Conservation (phyloP, 2,888 invertebrate genomes). For the Parnassius mnemosyne region DNA sequence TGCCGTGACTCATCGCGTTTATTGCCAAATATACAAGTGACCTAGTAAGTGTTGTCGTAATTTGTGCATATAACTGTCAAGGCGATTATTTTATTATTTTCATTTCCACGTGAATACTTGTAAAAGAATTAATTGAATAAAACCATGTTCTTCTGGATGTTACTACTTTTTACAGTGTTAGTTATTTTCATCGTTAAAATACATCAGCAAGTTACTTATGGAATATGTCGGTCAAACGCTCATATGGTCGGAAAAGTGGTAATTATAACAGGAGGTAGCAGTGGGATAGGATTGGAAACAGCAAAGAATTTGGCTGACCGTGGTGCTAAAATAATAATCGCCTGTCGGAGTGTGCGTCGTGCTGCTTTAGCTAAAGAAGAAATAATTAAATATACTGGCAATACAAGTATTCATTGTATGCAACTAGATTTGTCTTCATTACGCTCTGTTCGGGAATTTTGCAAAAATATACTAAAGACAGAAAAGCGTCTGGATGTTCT, state of each 20-base stretch:
- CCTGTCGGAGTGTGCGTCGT: conserved; percentile 68
- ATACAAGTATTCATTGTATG: conserved; percentile 55
- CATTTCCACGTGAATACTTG: neutral
- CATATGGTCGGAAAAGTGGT: conserved; percentile 75
- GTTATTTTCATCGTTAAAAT: conserved; percentile 53
- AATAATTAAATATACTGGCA: conserved; percentile 60
- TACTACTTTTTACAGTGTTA: conserved; percentile 28
- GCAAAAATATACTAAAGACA: conserved; percentile 69
- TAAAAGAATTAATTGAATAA: neutral
- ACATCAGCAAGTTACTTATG: conserved; percentile 66
- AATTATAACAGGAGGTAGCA: conserved; percentile 69
- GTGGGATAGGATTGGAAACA: conserved; percentile 78
- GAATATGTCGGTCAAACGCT: conserved; percentile 64
- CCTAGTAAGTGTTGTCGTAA: conserved; percentile 2
- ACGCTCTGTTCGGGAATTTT: conserved; percentile 78
- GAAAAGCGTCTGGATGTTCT: conserved; percentile 78
- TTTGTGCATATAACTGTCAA: conserved; percentile 1
- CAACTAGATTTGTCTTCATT: conserved; percentile 71
- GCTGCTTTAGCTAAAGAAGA: conserved; percentile 59
- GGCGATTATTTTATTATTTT: neutral
- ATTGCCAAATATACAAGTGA: conserved; percentile 10
- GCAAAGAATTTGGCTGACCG: conserved; percentile 74
- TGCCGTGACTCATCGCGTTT: neutral
- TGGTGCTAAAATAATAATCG: conserved; percentile 75
- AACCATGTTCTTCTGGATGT: conserved; percentile 17